Evolutionary conservation across 2,888 invertebrate genomes (phyloP).

Genomic region (Gasteruption jaculator): DNA sequence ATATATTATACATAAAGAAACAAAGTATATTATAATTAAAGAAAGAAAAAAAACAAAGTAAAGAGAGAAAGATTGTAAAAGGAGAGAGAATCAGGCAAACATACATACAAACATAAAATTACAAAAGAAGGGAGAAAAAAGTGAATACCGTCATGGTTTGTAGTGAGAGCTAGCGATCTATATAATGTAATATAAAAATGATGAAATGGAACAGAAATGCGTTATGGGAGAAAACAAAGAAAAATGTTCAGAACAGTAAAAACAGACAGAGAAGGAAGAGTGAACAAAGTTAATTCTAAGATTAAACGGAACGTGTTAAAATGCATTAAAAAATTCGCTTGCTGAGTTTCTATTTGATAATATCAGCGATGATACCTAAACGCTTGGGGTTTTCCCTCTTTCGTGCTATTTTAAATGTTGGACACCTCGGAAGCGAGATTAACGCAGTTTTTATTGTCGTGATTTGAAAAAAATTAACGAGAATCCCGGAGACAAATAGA

Average conservation of each 20-base stretch:
- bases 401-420: too few species aligned
- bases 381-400: too few species aligned
- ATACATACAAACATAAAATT: conserved; percentile 14
- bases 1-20: conserved; percentile 27
- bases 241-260: too few species aligned
- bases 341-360: too few species aligned
- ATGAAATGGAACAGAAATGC: conserved; percentile 18
- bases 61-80: conserved; percentile 14
- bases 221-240: conserved; percentile 11
- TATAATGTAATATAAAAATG: conserved; percentile 40
- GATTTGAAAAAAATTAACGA: too few species aligned
- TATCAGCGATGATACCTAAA: too few species aligned
- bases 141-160: conserved; percentile 38
- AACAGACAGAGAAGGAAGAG: conserved; percentile 21
- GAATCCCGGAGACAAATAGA: too few species aligned
- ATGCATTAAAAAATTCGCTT: conserved; percentile 7
- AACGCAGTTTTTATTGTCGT: too few species aligned
- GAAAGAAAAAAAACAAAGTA: conserved; percentile 28
- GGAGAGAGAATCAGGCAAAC: conserved; percentile 12
- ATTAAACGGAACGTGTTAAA: conserved; percentile 8
- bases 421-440: too few species aligned
- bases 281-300: conserved; percentile 20
- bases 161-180: conserved; percentile 45
- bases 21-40: conserved; percentile 33
- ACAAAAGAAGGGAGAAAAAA: conserved; percentile 19